Evolutionary conservation across 2,113 vertebrate species (phyloP).

Genomic region (Noctilio leporinus): DNA sequence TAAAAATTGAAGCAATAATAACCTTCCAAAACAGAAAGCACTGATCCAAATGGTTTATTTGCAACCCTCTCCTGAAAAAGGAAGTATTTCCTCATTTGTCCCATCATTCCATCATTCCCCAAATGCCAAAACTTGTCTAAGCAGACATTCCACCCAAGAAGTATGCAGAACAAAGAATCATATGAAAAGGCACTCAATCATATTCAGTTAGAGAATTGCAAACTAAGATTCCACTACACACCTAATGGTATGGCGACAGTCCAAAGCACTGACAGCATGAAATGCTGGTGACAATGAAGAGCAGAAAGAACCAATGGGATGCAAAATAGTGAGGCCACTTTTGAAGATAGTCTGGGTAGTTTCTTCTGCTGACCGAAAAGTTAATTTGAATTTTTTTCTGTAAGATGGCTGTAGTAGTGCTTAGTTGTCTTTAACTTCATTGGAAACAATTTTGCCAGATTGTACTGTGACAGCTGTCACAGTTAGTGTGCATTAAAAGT

Average conservation of each 20-base stretch:
- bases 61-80: neutral
- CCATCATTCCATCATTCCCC: neutral
- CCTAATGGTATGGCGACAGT: neutral
- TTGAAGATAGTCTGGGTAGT: neutral
- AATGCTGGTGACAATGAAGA: neutral
- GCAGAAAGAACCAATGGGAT: neutral
- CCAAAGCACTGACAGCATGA: neutral
- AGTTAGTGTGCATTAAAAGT: too few relatives aligned
- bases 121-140: conserved; percentile 2
- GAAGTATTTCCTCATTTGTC: neutral
- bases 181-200: neutral
- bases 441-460: too few relatives aligned
- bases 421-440: too few relatives aligned
- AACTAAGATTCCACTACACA: neutral
- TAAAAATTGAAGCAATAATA: conserved; percentile 27
- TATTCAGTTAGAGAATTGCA: neutral
- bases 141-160: neutral
- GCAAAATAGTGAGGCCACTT: neutral
- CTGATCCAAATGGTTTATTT: neutral
- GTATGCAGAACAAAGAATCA: neutral
- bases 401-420: too few relatives aligned
- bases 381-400: too few relatives aligned
- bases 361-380: neutral
- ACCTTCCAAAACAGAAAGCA: neutral
- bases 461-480: too few relatives aligned